Base-by-base conservation (phyloP, 2,888 invertebrate genomes). In the Yponomeuta evonymella region DNA sequence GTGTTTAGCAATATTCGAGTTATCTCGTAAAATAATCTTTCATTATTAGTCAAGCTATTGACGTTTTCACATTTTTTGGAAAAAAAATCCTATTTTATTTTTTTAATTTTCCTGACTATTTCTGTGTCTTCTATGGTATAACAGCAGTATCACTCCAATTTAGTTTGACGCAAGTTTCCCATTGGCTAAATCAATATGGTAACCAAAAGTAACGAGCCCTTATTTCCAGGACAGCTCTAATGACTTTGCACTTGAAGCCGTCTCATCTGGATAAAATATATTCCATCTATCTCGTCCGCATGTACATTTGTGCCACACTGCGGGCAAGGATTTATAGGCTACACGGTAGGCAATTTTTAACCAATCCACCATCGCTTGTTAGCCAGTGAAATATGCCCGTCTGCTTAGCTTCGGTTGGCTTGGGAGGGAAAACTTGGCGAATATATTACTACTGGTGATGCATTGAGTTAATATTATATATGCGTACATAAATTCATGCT, bases 281-380 rank as follows among this genome's bases (percentile, higher is more conserved):
- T 69, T 69, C 69, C 69, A 69, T 69, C 69, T 58, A 69, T 69
- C 69, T 58, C 15, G 51, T 48, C 69, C 12, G 51, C 30, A 12
- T 3, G 33, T 30, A 12, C 69, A 58, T 69, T 58, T 10, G 33
- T 36, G 23, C 48, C 33, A 5, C 9, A 2, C 12, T 65, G 30
- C 30, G 69, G 69, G n/a, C 58, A 10, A 30, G 69, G 51, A 87
- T 87, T 86, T 87, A 89, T 85, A 81, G 83, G 76, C 76, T 80
- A 87, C 87, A 87, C 71, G 85, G 75, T 74, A 77, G 76, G 81
- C 81, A 84, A 88, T 89, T 89, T 89, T 89, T 87, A 85, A 83
- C 81, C 84, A 80, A 85, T 87, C 86, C 82, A 79, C 76, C 79
- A 30, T 77, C 73, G 79, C 86, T 82, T 86, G 86, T 86, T 82